A percentile compares a stretch with the other conserved stretches of the same genome.
Evolutionary conservation across 2,113 vertebrate species (phyloP).

Genomic region (Mormoops blainvillei): DNA sequence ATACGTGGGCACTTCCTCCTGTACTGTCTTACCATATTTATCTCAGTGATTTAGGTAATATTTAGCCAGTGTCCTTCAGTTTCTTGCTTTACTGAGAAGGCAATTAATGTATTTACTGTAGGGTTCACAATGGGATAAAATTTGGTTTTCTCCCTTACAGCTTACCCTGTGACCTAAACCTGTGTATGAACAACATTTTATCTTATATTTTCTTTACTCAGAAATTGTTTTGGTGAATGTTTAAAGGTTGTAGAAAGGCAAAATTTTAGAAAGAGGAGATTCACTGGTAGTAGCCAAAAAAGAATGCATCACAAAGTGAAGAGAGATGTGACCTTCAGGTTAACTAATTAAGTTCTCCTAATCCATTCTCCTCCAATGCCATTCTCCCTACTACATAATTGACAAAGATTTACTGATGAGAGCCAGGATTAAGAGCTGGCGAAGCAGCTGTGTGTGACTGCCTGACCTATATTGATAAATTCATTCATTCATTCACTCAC

Average conservation of each 20-base stretch:
- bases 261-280: background rate
- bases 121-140: background rate
- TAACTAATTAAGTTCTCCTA: background rate
- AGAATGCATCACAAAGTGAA: background rate
- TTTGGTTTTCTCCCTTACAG: background rate
- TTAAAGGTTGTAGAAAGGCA: background rate
- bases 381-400: background rate
- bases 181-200: background rate
- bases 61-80: background rate
- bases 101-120: background rate
- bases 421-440: background rate
- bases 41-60: background rate
- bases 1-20: background rate
- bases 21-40: background rate
- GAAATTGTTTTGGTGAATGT: background rate
- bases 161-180: background rate
- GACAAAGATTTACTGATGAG: background rate
- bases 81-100: background rate
- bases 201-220: background rate
- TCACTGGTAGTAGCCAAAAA: background rate
- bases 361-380: background rate
- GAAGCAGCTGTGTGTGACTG: background rate
- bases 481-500: background rate
- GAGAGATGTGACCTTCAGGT: background rate
- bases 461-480: background rate